Percentiles rank a stretch among this genome's conserved stretches.
phyloP scores from a whole-genome alignment of 1,140 invertebrate genomes.

The Hyphantria cunea region DNA sequence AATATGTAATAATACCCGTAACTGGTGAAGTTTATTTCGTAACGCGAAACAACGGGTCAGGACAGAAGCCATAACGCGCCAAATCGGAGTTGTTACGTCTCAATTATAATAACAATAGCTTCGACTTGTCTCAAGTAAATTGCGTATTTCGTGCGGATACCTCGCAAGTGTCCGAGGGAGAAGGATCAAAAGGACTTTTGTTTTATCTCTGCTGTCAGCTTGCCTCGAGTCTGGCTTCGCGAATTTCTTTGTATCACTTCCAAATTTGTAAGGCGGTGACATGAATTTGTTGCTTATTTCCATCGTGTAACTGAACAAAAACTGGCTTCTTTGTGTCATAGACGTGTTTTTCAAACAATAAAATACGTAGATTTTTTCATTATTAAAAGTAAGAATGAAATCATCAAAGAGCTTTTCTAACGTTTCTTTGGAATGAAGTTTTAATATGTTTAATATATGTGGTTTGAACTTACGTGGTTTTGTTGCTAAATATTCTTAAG shows the following conservation, averaged over 20 bases:
- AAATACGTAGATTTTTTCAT: constrained; percentile 10
- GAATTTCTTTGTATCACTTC: constrained; percentile 33
- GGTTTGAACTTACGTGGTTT: neutral
- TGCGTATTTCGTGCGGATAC: constrained; percentile 48
- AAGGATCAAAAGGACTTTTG: constrained; percentile 70
- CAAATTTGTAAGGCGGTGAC: constrained; percentile 36
- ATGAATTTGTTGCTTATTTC: constrained; percentile 32
- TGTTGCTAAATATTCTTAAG: too few relatives aligned
- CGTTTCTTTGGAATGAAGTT: constrained; percentile 6
- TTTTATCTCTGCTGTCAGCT: constrained; percentile 64
- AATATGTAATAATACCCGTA: too few relatives aligned
- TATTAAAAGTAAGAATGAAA: constrained; percentile 20
- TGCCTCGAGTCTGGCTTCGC: constrained; percentile 41
- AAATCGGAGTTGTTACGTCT: constrained; percentile 25
- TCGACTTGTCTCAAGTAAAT: constrained; percentile 59
- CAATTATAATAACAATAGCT: constrained; percentile 61
- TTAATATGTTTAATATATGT: neutral
- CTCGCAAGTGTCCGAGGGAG: constrained; percentile 57
- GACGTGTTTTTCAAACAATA: constrained; percentile 11
- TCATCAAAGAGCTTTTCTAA: constrained; percentile 19
- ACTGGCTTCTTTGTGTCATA: constrained; percentile 25
- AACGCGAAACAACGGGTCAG: constrained; percentile 29
- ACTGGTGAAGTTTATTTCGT: constrained; percentile 4
- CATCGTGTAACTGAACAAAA: constrained; percentile 26
- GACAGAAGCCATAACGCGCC: constrained; percentile 31